Conservation (phyloP, 92 coral and sea anemone genomes). For the Epizoanthus ramosus region DNA sequence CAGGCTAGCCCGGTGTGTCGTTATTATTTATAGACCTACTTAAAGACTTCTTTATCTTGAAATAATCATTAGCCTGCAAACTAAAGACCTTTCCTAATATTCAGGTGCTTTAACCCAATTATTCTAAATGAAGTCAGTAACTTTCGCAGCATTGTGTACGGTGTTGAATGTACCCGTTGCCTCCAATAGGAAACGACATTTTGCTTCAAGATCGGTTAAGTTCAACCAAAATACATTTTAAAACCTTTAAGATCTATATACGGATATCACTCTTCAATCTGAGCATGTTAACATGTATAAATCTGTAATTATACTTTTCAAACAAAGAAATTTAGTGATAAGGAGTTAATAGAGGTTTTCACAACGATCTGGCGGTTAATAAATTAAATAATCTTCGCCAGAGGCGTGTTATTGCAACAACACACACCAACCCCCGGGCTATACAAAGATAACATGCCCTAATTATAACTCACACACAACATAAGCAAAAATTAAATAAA, state of each 20-base stretch:
- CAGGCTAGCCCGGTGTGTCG: too few relatives aligned
- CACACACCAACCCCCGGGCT: not conserved
- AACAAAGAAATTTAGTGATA: not conserved
- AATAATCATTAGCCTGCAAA: too few relatives aligned
- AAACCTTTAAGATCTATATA: not conserved
- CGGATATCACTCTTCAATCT: not conserved
- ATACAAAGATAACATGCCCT: not conserved
- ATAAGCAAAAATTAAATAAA: slow-evolving; percentile 12
- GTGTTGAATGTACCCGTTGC: too few relatives aligned
- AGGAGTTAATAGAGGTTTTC: not conserved
- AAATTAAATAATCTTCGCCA: not conserved
- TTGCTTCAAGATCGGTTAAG: too few relatives aligned
- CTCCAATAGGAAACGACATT: too few relatives aligned
- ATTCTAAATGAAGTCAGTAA: too few relatives aligned
- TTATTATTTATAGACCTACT: too few relatives aligned
- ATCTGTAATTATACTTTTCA: not conserved
- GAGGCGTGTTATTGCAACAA: not conserved
- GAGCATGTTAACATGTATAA: not conserved
- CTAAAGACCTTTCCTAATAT: too few relatives aligned
- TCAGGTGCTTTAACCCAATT: too few relatives aligned
- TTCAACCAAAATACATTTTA: not conserved
- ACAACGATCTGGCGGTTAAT: not conserved
- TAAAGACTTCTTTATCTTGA: too few relatives aligned
- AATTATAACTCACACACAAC: not conserved
- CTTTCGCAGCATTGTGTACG: too few relatives aligned